Evolutionary conservation across 1,140 invertebrate genomes (phyloP).

Genomic region (Drosophila gunungcola): DNA sequence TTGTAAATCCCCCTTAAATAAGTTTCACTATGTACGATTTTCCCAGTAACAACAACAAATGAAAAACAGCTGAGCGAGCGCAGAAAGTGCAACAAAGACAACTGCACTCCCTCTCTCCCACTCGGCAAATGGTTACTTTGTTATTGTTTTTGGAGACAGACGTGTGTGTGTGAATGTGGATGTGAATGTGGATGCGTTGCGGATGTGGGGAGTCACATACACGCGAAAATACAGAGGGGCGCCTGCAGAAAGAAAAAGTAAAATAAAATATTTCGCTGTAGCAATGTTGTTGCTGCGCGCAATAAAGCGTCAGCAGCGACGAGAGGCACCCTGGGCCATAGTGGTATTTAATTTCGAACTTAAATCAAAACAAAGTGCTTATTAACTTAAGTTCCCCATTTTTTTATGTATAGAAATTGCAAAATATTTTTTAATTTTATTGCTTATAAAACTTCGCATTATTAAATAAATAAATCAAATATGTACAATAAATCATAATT

Average conservation of each 20-base stretch:
- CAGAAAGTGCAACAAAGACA: constrained; percentile 24
- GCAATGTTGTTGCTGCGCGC: constrained; percentile 57
- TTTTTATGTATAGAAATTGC: too few relatives aligned
- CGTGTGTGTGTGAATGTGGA: constrained; percentile 32
- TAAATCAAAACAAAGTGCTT: too few relatives aligned
- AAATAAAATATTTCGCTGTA: constrained; percentile 55
- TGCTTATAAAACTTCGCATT: too few relatives aligned
- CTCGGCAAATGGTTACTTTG: constrained; percentile 26
- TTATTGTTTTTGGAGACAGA: constrained; percentile 43
- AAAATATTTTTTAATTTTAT: too few relatives aligned
- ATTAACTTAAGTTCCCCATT: too few relatives aligned
- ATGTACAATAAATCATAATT: too few relatives aligned
- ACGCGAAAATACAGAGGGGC: constrained; percentile 28
- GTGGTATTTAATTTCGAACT: neutral
- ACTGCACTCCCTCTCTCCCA: constrained; percentile 11
- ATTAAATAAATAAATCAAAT: too few relatives aligned
- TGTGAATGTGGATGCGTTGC: constrained; percentile 23
- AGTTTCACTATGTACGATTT: constrained; percentile 28
- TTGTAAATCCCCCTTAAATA: constrained; percentile 14
- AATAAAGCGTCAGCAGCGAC: constrained; percentile 68
- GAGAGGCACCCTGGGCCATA: constrained; percentile 22
- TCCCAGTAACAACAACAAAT: constrained; percentile 37
- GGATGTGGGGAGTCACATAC: constrained; percentile 27
- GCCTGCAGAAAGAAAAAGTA: constrained; percentile 60
- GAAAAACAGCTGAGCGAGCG: constrained; percentile 31